Percentiles rank a stretch among this genome's conserved stretches.
Conservation (phyloP, 2,113 vertebrate species). For the Okapia johnstoni region DNA sequence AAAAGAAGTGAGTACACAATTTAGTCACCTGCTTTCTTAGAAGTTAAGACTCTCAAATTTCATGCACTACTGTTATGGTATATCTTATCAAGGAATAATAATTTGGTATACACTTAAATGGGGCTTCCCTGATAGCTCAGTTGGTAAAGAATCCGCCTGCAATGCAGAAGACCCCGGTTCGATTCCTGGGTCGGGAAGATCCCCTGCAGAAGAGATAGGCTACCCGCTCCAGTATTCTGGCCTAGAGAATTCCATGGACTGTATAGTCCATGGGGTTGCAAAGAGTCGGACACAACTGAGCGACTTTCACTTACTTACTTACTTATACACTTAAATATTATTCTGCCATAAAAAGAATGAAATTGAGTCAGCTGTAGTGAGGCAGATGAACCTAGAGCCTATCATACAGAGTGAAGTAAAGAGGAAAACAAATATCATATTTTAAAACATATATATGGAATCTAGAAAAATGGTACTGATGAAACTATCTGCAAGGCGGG, state of each 20-base stretch:
- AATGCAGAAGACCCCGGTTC: rapidly evolving
- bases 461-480: background rate
- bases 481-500: background rate
- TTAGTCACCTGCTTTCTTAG: rapidly evolving
- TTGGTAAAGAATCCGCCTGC: background rate
- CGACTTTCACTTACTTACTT: background rate
- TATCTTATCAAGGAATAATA: background rate
- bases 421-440: background rate
- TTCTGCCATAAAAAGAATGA: background rate
- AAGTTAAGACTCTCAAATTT: background rate
- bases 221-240: background rate
- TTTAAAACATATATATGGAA: background rate
- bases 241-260: background rate
- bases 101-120: background rate
- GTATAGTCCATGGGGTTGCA: background rate
- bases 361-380: background rate
- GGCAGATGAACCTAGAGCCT: background rate
- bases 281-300: rapidly evolving
- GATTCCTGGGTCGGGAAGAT: background rate
- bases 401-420: background rate
- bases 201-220: background rate
- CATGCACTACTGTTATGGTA: rapidly evolving
- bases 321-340: background rate
- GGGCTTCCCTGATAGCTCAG: background rate
- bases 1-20: background rate